These are phyloP conservation scores for Ostrea denselamellosa DNA, from an alignment of 1,140 invertebrate genomes.

Conservation along the genomic window DNA sequence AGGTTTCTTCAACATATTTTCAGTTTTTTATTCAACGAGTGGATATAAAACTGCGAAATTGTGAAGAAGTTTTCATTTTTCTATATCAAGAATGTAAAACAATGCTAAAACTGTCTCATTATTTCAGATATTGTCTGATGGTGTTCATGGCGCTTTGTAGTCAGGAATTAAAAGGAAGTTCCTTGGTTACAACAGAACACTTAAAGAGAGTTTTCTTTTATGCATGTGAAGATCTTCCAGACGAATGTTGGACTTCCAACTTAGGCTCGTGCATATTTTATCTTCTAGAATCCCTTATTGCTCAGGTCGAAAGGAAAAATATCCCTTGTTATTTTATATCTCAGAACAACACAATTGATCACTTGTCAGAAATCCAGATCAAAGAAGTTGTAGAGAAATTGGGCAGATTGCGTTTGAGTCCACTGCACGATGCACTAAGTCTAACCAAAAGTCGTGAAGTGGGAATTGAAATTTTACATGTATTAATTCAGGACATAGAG, in stretches of 20 bases:
- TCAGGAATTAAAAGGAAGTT: slow-evolving; percentile 23
- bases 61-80: no score
- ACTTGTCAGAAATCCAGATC: slow-evolving; percentile 32
- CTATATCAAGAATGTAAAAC: no score
- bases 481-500: slow-evolving; percentile 40
- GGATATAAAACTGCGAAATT: no score
- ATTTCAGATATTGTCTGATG: slow-evolving; percentile 47
- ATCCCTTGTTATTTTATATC: slow-evolving; percentile 50
- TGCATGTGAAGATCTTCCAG: slow-evolving; percentile 48
- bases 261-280: slow-evolving; percentile 49
- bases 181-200: slow-evolving; percentile 29
- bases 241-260: slow-evolving; percentile 46
- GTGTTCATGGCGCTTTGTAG: slow-evolving; percentile 49
- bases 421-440: not conserved
- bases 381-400: slow-evolving; percentile 25
- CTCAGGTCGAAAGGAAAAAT: slow-evolving; percentile 15
- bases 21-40: not conserved
- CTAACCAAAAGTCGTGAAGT: slow-evolving; percentile 32
- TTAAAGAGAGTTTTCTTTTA: slow-evolving; percentile 53
- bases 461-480: not conserved
- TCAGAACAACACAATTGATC: slow-evolving; percentile 51
- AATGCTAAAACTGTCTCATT: no score
- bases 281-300: slow-evolving; percentile 45
- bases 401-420: slow-evolving; percentile 5
- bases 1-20: not conserved